These are phyloP conservation scores for Ivindomyrus marchei DNA, from an alignment of 2,113 vertebrate species.

Conservation along the genomic window DNA sequence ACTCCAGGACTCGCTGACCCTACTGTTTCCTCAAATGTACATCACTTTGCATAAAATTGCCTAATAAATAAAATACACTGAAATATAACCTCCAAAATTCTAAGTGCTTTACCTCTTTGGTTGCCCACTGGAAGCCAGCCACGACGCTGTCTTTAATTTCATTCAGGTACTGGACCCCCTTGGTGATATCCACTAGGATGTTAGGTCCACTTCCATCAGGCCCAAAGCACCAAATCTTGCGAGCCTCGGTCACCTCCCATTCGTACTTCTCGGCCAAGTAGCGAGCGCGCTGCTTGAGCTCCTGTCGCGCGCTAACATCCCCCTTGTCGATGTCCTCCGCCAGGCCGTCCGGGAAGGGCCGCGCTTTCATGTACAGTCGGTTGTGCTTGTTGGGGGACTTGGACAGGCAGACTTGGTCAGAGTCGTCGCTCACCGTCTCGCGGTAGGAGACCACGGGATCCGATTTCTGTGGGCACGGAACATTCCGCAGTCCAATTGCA, in stretches of 20 bases:
- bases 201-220: constrained; percentile 44
- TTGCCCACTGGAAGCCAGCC: constrained; percentile 55
- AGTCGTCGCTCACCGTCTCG: constrained; percentile 49
- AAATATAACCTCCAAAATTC: background rate
- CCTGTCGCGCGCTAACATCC: constrained; percentile 44
- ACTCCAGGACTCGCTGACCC: background rate
- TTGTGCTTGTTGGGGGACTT: constrained; percentile 53
- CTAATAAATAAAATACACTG: background rate
- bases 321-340: constrained; percentile 51
- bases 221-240: constrained; percentile 54
- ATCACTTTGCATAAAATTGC: background rate
- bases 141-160: constrained; percentile 52
- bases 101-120: constrained; percentile 43
- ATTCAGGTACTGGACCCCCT: constrained; percentile 50
- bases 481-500: background rate
- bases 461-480: constrained; percentile 47
- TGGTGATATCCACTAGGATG: constrained; percentile 45
- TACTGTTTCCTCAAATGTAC: background rate
- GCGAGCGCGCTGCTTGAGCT: constrained; percentile 41
- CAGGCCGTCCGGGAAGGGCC: constrained; percentile 48
- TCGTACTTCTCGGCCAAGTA: constrained; percentile 54
- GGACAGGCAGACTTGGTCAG: constrained; percentile 46
- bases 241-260: constrained; percentile 47
- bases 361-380: constrained; percentile 46
- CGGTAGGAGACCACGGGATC: constrained; percentile 49